Base-by-base conservation (phyloP, 2,888 invertebrate species). In the Balanococcus diminutus region DNA sequence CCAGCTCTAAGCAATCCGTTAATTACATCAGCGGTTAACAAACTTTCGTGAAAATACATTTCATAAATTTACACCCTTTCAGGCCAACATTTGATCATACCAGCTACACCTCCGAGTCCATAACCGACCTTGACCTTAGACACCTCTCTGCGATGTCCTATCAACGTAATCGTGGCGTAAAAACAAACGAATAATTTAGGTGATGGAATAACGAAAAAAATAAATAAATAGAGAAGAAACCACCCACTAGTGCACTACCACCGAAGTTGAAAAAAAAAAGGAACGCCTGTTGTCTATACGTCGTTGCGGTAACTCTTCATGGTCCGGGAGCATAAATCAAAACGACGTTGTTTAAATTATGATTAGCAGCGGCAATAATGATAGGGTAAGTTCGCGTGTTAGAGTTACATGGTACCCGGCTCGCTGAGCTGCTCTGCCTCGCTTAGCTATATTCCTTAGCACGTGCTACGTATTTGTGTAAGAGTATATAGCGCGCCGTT, bases 291-390 rank as follows among this genome's bases (percentile, higher is more conserved):
- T 79, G 75, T 79, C 75, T 79, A 36, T 36, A 36, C 36, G 36
- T 22, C 75, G 75, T 79, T 19, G n/a, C 56, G 31, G 31, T n/a
- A 79, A 79, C 75, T 79, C 75, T 79, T 79, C 75, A 79, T 79
- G 75, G 75, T 22, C 36, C 36, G 75, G 75, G 75, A 79, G 75
- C 75, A 79, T 79, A 79, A 79, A 79, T 79, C 75, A 79, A 79
- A 79, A 79, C 75, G 75, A 79, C 75, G 75, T 79, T 36, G 75
- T 79, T 79, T 79, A 79, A 79, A 79, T 79, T 79, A 79, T 79
- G 75, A 79, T 79, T 79, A 79, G 75, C 75, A 79, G 75, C 75
- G 75, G 75, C 75, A 79, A 79, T 79, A 79, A 79, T 79, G 75
- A 79, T 36, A 79, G 75, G 75, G 36, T 79, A 79, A 36, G 75